These are phyloP conservation scores for Daktulosphaira vitifoliae DNA, from an alignment of 1,140 invertebrate species.

Conservation along the genomic window DNA sequence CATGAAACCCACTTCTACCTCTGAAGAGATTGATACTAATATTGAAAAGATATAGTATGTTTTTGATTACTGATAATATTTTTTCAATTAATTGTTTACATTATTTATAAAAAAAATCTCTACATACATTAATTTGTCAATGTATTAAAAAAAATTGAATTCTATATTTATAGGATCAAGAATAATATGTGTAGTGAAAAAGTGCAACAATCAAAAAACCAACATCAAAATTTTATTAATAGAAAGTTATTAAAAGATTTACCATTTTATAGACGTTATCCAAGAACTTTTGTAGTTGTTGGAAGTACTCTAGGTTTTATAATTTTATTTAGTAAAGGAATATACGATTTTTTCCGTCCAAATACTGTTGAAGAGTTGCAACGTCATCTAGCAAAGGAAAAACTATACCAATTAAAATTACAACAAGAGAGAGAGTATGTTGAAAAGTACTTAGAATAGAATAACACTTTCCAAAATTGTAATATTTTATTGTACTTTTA, in stretches of 20 bases:
- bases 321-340: slow-evolving; percentile 56
- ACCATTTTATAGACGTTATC: slow-evolving; percentile 48
- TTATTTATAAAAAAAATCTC: too few species aligned
- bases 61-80: too few species aligned
- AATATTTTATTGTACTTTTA: too few species aligned
- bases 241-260: slow-evolving; percentile 26
- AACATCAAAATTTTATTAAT: not conserved
- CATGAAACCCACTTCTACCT: slow-evolving; percentile 49
- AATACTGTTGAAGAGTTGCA: slow-evolving; percentile 36
- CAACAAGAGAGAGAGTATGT: slow-evolving; percentile 14
- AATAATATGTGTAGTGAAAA: not conserved
- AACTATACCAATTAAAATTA: slow-evolving; percentile 9
- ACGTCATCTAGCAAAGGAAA: slow-evolving; percentile 36
- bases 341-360: slow-evolving; percentile 57
- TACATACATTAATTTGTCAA: too few species aligned
- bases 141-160: too few species aligned
- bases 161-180: not conserved
- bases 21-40: too few species aligned
- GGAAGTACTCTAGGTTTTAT: slow-evolving; percentile 45
- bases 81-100: too few species aligned
- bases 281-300: slow-evolving; percentile 47
- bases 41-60: too few species aligned
- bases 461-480: too few species aligned
- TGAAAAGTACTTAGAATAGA: too few species aligned
- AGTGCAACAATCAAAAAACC: not conserved